These are phyloP conservation scores for Drosophila atripex DNA, from an alignment of 2,888 invertebrate species.

Conservation along the genomic window DNA sequence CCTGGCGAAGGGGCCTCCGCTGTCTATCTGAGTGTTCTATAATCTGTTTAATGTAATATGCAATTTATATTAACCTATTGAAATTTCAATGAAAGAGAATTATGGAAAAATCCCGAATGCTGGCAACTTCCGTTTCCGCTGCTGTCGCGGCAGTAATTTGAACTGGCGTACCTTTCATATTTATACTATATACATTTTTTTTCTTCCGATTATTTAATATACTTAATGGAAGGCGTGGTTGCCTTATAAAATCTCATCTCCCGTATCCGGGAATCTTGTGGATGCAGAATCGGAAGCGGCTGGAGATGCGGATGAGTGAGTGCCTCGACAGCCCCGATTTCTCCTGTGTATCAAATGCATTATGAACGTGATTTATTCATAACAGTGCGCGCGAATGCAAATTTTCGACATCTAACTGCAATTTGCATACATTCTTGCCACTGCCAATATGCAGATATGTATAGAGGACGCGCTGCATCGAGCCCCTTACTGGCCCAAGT, in stretches of 20 bases:
- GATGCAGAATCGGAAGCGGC: conserved; percentile 26
- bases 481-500: conserved; percentile 6
- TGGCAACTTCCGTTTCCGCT: conserved; percentile 51
- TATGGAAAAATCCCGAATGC: conserved; percentile 5
- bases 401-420: conserved; percentile 64
- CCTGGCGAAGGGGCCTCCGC: background rate
- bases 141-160: conserved; percentile 54
- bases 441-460: conserved; percentile 24
- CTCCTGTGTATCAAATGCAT: conserved; percentile 52
- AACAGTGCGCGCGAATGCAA: conserved; percentile 61
- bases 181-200: conserved; percentile 1
- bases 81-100: conserved; percentile 56
- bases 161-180: conserved; percentile 35
- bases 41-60: conserved; percentile 79
- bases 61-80: conserved; percentile 76
- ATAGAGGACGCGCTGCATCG: background rate
- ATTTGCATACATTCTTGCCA: conserved; percentile 55
- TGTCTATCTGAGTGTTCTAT: conserved; percentile 35
- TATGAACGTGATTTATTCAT: conserved; percentile 70
- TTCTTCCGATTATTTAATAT: conserved; percentile 42
- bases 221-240: conserved; percentile 48
- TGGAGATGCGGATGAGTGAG: conserved; percentile 21
- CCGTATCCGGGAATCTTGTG: conserved; percentile 3
- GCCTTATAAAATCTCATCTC: conserved; percentile 12
- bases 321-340: conserved; percentile 57